Conservation (phyloP, 2,888 invertebrate species). For the Phortica okadai region DNA sequence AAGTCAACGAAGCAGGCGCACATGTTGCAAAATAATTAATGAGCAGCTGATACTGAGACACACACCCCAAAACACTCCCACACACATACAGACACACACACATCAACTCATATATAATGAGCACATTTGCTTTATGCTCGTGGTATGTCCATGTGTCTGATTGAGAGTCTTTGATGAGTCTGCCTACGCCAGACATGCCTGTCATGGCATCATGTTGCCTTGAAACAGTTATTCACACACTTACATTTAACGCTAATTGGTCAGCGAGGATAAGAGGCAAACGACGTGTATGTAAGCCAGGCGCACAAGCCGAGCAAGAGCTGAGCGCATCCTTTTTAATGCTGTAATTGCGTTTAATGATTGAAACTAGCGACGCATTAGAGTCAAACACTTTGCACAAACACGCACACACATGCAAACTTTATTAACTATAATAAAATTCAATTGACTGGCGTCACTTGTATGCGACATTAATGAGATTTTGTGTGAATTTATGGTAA, state of each 20-base stretch:
- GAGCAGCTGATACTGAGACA: constrained; percentile 45
- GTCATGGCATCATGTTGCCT: no score
- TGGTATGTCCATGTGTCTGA: constrained; percentile 10
- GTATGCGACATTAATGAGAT: no score
- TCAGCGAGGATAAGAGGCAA: background rate
- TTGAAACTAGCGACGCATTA: constrained; percentile 54
- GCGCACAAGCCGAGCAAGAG: background rate
- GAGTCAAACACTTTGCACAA: background rate
- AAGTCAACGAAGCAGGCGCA: constrained; percentile 43
- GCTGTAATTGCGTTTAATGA: constrained; percentile 62
- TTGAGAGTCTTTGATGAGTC: no score
- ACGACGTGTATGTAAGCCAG: background rate
- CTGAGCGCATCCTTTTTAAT: constrained; percentile 44
- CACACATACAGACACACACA: constrained; percentile 39
- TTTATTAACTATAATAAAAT: background rate
- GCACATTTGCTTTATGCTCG: constrained; percentile 35
- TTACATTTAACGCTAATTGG: constrained; percentile 15
- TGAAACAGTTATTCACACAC: background rate
- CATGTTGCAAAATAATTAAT: constrained; percentile 62
- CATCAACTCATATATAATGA: no score
- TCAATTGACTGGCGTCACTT: background rate
- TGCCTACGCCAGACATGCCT: no score
- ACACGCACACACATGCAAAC: background rate
- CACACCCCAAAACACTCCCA: constrained; percentile 30
- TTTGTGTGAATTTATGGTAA: no score